Evolutionary conservation across 2,888 invertebrate genomes (phyloP).

Genomic region (Heliconius charithonia): DNA sequence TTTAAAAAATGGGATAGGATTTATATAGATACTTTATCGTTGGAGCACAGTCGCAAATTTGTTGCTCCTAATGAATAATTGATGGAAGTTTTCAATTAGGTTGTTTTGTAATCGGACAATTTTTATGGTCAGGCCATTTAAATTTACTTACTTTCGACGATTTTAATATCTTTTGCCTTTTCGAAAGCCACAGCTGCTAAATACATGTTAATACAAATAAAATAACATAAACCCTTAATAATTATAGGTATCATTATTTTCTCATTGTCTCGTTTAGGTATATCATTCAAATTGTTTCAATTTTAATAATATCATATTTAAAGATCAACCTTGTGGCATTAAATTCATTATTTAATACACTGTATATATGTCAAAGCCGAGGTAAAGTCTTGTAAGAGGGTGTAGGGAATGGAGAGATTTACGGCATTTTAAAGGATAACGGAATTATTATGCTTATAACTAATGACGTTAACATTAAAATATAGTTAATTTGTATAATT

Average conservation of each 20-base stretch:
- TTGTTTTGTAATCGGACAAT: constrained; percentile 8
- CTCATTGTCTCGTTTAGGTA: not conserved
- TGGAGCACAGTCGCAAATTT: constrained; percentile 23
- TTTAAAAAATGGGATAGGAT: constrained; percentile 63
- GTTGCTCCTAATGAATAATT: constrained; percentile 19
- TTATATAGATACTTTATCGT: constrained; percentile 50
- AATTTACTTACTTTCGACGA: not conserved
- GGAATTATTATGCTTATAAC: not conserved
- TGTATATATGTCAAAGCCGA: too few species aligned
- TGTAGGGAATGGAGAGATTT: not conserved
- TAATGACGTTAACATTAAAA: not conserved
- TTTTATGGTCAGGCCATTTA: not conserved
- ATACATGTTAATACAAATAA: not conserved
- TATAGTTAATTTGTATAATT: constrained; percentile 14
- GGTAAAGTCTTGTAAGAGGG: too few species aligned
- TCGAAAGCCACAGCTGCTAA: not conserved
- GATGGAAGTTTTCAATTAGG: constrained; percentile 18
- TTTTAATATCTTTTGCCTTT: not conserved
- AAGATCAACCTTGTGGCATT: not conserved
- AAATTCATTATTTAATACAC: not conserved
- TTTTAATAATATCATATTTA: not conserved
- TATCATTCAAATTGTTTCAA: not conserved
- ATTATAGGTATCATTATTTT: not conserved
- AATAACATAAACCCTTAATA: not conserved
- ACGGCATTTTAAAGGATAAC: not conserved